A percentile compares a stretch with the other conserved stretches of the same genome.
Evolutionary conservation across 53 echinoderm and acorn worm genomes (phyloP).

Genomic region (Mesocentrotus franciscanus): DNA sequence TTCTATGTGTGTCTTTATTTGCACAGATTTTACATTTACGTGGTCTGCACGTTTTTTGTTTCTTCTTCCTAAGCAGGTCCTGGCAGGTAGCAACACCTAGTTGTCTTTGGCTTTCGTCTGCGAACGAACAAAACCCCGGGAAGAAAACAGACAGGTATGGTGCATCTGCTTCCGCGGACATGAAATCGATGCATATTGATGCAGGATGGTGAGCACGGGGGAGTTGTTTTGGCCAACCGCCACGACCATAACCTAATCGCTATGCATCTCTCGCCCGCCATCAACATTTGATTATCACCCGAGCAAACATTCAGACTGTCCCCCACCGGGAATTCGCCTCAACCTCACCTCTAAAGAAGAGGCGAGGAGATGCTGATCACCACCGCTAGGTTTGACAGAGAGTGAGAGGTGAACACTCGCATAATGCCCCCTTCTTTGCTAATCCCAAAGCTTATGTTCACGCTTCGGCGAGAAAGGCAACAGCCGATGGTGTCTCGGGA

Average conservation of each 20-base stretch:
- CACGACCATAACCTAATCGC: constrained; percentile 29
- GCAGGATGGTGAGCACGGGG: neutral
- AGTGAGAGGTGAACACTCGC: neutral
- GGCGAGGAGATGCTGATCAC: neutral
- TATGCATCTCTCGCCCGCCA: constrained; percentile 14
- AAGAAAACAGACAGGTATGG: neutral
- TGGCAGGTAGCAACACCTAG: neutral
- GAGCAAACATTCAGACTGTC: constrained; percentile 9
- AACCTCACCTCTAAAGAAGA: neutral
- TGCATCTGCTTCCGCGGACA: neutral
- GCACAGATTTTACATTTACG: neutral
- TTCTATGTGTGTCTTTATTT: neutral
- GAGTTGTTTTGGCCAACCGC: neutral
- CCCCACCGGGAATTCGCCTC: neutral
- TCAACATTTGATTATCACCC: constrained; percentile 14
- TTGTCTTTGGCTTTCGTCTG: neutral
- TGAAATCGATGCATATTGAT: constrained; percentile 25
- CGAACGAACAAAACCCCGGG: neutral
- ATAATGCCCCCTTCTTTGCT: neutral
- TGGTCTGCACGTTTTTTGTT: neutral
- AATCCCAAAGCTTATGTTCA: neutral
- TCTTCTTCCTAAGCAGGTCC: neutral
- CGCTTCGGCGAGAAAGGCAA: constrained; percentile 2
- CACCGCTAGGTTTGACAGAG: neutral
- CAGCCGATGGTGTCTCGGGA: neutral